These are phyloP conservation scores for Scolopax rusticola DNA, from an alignment of 2,797 vertebrate genomes.

Conservation along the genomic window DNA sequence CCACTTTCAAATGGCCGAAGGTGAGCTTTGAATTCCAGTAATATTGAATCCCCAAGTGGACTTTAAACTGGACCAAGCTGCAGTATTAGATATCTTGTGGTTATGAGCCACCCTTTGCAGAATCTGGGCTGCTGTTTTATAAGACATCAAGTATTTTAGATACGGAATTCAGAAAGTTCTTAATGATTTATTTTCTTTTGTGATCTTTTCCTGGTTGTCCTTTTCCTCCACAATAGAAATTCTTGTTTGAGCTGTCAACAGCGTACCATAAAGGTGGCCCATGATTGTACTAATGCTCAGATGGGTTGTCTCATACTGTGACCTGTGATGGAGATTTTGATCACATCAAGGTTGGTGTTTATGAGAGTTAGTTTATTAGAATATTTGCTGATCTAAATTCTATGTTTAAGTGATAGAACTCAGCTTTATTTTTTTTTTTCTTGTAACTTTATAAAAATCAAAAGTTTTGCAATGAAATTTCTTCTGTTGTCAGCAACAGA, in stretches of 20 bases:
- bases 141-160: neutral
- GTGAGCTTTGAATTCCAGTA: neutral
- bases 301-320: neutral
- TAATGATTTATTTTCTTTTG: neutral
- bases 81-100: neutral
- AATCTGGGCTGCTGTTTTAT: neutral
- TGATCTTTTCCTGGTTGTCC: neutral
- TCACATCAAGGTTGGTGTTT: neutral
- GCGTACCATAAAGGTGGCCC: too few relatives aligned
- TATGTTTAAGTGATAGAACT: neutral
- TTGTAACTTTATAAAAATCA: neutral
- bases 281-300: neutral
- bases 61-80: neutral
- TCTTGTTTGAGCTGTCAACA: neutral
- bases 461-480: neutral
- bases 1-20: neutral
- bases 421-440: neutral
- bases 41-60: neutral
- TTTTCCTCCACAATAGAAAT: neutral
- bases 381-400: neutral
- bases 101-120: accelerated
- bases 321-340: neutral
- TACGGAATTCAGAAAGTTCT: neutral
- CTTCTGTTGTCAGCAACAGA: neutral
- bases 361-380: neutral